Evolutionary conservation across 2,113 vertebrate genomes (phyloP).

Genomic region (Kobus ellipsiprymnus): DNA sequence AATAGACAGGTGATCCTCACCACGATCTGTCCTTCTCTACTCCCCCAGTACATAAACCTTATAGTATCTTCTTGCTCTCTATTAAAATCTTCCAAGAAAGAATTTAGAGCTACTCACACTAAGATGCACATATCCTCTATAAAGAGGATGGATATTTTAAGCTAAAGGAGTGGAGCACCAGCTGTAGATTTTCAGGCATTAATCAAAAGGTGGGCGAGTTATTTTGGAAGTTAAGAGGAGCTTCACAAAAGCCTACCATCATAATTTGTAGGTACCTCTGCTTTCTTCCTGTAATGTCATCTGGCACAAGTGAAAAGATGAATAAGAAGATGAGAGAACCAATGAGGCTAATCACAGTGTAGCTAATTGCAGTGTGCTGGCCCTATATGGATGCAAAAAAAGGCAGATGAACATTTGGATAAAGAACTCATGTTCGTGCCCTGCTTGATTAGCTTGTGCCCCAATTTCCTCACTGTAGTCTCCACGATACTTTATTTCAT

Average conservation of each 20-base stretch:
- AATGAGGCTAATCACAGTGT: background rate
- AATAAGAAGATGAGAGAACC: background rate
- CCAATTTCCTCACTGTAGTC: background rate
- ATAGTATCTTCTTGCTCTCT: background rate
- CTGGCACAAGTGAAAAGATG: background rate
- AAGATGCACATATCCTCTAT: background rate
- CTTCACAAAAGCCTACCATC: background rate
- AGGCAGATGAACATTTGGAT: background rate
- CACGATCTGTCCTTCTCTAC: background rate
- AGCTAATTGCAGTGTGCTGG: background rate
- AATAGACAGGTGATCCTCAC: background rate
- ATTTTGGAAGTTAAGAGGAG: background rate
- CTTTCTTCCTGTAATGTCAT: background rate
- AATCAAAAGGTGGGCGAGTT: background rate
- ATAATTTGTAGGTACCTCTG: background rate
- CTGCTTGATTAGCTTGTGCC: background rate
- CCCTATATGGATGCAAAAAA: background rate
- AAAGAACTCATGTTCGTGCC: background rate
- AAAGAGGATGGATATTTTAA: background rate
- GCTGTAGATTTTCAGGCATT: background rate
- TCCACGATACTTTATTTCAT: background rate
- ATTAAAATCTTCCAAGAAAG: background rate
- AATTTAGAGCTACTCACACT: background rate
- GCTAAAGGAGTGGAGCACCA: background rate
- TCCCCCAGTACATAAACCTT: background rate